Evolutionary conservation across 2,888 invertebrate species (phyloP), one percentile per base, ranked within the genome.

Genomic region (Myopa tessellatipennis): DNA sequence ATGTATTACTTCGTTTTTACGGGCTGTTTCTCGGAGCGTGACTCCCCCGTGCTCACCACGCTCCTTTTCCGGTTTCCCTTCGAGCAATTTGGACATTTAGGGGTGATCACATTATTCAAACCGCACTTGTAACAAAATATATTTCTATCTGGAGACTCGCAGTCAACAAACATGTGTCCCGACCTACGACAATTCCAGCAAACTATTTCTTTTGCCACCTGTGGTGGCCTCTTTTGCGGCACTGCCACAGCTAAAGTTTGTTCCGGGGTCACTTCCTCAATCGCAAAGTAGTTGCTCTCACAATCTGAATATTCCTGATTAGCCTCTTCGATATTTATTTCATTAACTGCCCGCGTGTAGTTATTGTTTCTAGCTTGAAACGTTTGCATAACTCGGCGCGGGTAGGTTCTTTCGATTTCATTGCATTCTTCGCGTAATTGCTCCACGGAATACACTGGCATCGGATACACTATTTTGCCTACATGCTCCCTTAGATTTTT

Each of bases 391-490:
- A 65, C 72, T 0, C 55, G 38, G 2, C 68, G 36, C 4, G 45
- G 60, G 18, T 73, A 77, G 58, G 50, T 58, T 34, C 38, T 67
- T n/a, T 77, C 77, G 1, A 58, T 45, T 36, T 77, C 77, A 3
- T 52, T 45, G 40, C 73, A 73, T 18, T 77, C 73, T 38, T 38
- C 38, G n/a, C 77, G 52, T 14, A 77, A n/a, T 12, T 77, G 77
- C 26, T 77, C 77, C 8, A 77, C 65, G 5, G 68, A 52, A 0
- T 40, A 73, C 0, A 74, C 63, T 10, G 10, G 36, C 50, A 74
- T 63, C 3, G 69, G 61, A 26, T 77, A 77, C 0, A 73, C 68
- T 5, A 77, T 40, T 18, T 38, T 34, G 4, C 14, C 71, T 26
- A 77, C 14, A 34, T 38, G 52, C 16, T 65, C 65, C 8, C 18